phyloP scores from a whole-genome alignment of 92 coral and sea anemone genomes.

The Virgularia gustaviana region DNA sequence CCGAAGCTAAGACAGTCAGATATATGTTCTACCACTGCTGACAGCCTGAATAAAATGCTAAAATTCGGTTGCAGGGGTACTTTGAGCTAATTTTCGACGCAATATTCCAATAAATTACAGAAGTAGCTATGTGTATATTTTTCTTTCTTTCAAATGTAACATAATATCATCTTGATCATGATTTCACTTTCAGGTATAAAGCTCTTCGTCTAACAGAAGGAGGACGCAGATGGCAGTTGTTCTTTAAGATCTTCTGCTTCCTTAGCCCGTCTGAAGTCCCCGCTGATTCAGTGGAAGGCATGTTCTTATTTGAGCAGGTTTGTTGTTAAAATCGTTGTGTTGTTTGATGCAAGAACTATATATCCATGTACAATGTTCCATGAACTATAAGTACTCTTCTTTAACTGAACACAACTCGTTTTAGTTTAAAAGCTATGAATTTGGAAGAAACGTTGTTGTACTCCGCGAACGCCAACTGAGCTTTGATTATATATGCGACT shows the following conservation, averaged over 20 bases:
- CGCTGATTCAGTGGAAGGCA: constrained; percentile 74
- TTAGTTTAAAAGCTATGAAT: background rate
- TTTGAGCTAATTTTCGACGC: background rate
- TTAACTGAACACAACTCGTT: background rate
- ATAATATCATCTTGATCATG: too few species aligned
- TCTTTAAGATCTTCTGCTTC: constrained; percentile 92
- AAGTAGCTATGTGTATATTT: too few species aligned
- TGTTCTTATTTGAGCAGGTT: constrained; percentile 96
- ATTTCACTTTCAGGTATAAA: constrained; percentile 66
- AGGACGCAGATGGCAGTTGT: constrained; percentile 84
- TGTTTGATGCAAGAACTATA: too few species aligned
- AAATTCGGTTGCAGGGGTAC: background rate
- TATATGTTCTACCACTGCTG: too few species aligned
- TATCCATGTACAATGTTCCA: too few species aligned
- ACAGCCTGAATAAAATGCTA: too few species aligned
- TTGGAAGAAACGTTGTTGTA: too few species aligned
- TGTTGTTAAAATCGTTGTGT: background rate
- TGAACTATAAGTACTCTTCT: background rate
- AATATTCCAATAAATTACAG: background rate
- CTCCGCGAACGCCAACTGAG: too few species aligned
- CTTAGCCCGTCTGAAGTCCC: constrained; percentile 82
- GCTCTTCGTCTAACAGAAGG: constrained; percentile 81
- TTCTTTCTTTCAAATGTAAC: too few species aligned
- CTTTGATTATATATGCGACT: too few species aligned
- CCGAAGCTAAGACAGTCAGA: too few species aligned